These are phyloP conservation scores for Luehdorfia chinensis DNA, from an alignment of 1,140 invertebrate species.

Conservation along the genomic window DNA sequence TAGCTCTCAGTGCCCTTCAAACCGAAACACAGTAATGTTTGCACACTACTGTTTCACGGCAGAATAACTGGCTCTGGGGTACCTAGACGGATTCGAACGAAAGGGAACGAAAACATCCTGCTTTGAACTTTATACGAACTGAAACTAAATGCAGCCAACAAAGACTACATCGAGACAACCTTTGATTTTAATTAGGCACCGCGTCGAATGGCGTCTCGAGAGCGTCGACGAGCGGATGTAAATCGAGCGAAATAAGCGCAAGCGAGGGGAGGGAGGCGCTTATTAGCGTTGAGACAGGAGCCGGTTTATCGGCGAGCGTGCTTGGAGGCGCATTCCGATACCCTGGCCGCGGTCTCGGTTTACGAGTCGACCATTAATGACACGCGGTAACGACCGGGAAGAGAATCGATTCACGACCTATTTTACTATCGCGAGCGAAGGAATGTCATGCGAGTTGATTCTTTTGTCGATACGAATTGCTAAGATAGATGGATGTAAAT, in stretches of 20 bases:
- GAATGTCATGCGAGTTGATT: no score
- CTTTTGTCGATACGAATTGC: no score
- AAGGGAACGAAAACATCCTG: constrained; percentile 7
- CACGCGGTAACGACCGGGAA: constrained; percentile 58
- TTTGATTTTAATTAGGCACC: constrained; percentile 43
- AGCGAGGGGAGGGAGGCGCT: constrained; percentile 29
- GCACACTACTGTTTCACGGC: no score
- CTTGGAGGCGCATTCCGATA: constrained; percentile 49
- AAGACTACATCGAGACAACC: constrained; percentile 28
- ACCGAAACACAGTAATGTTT: no score
- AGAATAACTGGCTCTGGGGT: no score
- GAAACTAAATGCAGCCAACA: constrained; percentile 12
- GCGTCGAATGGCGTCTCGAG: constrained; percentile 34
- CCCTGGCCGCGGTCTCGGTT: constrained; percentile 46
- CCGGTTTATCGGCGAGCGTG: constrained; percentile 55
- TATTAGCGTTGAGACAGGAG: constrained; percentile 33
- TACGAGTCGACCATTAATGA: constrained; percentile 55
- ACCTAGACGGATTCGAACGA: no score
- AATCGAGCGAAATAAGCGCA: constrained; percentile 16
- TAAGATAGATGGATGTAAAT: no score
- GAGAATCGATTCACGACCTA: constrained; percentile 56
- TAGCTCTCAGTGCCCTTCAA: no score
- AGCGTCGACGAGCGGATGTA: constrained; percentile 17
- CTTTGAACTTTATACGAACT: constrained; percentile 13
- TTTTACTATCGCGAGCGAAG: constrained; percentile 40